phyloP scores from a whole-genome alignment of 2,113 vertebrate genomes.

The Boulengeromyrus knoepffleri region DNA sequence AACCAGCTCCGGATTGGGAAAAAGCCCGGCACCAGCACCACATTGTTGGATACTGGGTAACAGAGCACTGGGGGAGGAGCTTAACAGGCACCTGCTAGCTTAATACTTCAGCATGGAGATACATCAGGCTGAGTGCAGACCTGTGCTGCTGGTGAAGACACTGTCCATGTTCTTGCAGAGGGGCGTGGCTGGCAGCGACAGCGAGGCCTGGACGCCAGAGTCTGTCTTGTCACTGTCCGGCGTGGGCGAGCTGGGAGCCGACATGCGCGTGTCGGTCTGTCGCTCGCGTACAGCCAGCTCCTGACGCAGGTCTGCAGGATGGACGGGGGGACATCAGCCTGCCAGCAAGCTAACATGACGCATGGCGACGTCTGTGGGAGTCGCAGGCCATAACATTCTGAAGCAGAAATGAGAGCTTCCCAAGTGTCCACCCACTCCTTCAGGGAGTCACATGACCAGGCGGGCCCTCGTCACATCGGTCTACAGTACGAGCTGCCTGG shows the following conservation, averaged over 20 bases:
- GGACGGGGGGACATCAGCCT: background rate
- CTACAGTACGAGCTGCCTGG: background rate
- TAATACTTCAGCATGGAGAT: background rate
- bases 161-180: conserved; percentile 80
- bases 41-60: background rate
- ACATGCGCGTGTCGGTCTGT: conserved; percentile 83
- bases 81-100: background rate
- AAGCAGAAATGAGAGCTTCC: background rate
- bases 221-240: conserved; percentile 88
- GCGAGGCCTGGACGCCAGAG: conserved; percentile 84
- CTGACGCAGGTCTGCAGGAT: conserved; percentile 78
- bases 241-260: conserved; percentile 90
- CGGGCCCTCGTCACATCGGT: background rate
- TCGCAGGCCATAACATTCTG: background rate
- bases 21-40: background rate
- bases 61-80: background rate
- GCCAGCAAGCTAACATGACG: background rate
- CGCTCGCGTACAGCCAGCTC: conserved; percentile 90
- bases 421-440: background rate
- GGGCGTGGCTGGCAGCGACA: conserved; percentile 89
- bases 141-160: conserved; percentile 80
- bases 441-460: background rate
- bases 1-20: background rate
- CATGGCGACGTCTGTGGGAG: background rate
- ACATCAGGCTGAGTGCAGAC: conserved; percentile 43